Evolutionary conservation across 1,140 invertebrate genomes (phyloP), one percentile per base, ranked within the genome.

Genomic region (Hetaerina americana): DNA sequence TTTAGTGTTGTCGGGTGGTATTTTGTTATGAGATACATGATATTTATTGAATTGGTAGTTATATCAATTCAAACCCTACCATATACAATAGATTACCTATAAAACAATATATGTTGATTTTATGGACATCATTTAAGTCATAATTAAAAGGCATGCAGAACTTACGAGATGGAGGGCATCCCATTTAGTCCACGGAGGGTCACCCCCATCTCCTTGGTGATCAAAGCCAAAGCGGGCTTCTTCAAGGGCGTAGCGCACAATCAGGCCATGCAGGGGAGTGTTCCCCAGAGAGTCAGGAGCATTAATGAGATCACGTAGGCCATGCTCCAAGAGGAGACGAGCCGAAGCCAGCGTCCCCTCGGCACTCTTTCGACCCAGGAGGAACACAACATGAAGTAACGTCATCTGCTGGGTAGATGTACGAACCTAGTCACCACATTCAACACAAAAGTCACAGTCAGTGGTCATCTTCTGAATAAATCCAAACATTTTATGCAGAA

Each of bases 331-430:
- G 18, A 91, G 77, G 10, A 90, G 79, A 72, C 88, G 85, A 27
- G 88, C 82, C 0, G 87, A 89, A 29, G 83, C 81, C 27, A 90
- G 79, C 0, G 89, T 89, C 76, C 90, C 88, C 75, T 90, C 88
- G 0, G 89, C 88, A 10, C 85, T 85, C 75, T 90, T 90, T 73
- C 87, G 83, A 5, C 86, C 87, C 22, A 85, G 83, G 69, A 88
- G 79, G 66, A 88, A 83, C 5, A 88, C 84, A 72, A 89, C 86
- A 79, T 90, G 89, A 12, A 90, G 77, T 15, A 88, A 81, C 1
- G 88, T 90, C 87, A 90, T 89, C 77, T 90, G 89, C 77, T 90
- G 88, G 1, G 89, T 91, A 71, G 87, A 86, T 0, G 89, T 91
- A 26, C 86, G 79, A 0, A 90, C 89, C 40, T 57, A n/a, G 3